Percentiles rank a stretch among this genome's conserved stretches.
These are phyloP conservation scores for Thaumetopoea pityocampa DNA, from an alignment of 1,140 invertebrate genomes.

Conservation along the genomic window DNA sequence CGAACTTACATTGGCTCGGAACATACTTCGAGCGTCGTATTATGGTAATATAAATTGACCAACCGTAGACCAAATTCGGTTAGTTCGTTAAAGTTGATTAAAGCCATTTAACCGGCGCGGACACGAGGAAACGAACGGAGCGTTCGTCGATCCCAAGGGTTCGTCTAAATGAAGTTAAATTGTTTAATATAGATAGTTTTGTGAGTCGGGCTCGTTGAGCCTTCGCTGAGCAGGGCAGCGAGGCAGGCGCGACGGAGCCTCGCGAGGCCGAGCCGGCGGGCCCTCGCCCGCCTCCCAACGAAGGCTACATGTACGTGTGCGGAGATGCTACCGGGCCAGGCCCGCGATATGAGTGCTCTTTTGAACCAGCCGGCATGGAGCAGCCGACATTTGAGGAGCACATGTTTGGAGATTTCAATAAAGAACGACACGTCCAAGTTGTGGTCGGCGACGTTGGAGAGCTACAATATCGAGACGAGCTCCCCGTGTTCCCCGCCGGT, in stretches of 20 bases:
- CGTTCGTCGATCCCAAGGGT: constrained; percentile 59
- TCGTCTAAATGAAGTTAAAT: constrained; percentile 71
- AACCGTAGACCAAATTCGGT: constrained; percentile 75
- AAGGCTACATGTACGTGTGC: constrained; percentile 68
- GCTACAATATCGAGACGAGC: constrained; percentile 74
- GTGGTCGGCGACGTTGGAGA: constrained; percentile 81
- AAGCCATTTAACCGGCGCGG: constrained; percentile 75
- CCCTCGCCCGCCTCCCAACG: constrained; percentile 59
- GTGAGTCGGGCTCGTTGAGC: constrained; percentile 39
- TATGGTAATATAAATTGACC: constrained; percentile 77
- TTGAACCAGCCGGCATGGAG: constrained; percentile 77
- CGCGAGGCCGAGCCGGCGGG: constrained; percentile 69
- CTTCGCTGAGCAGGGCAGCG: constrained; percentile 29
- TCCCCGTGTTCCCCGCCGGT: constrained; percentile 64
- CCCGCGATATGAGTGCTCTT: constrained; percentile 58
- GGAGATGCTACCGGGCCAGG: constrained; percentile 42
- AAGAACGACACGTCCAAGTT: constrained; percentile 79
- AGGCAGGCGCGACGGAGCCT: constrained; percentile 56
- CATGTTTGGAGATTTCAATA: constrained; percentile 84
- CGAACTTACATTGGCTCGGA: constrained; percentile 53
- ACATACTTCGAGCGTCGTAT: constrained; percentile 44
- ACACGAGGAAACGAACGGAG: constrained; percentile 66
- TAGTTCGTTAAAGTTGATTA: constrained; percentile 77
- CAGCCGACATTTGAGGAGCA: constrained; percentile 85
- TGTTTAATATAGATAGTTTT: constrained; percentile 72